Percentiles rank a stretch among this genome's conserved stretches.
Evolutionary conservation across 30 jellyfish, hydroid and myxozoan species (phyloP).

Genomic region (Cassiopea andromeda): DNA sequence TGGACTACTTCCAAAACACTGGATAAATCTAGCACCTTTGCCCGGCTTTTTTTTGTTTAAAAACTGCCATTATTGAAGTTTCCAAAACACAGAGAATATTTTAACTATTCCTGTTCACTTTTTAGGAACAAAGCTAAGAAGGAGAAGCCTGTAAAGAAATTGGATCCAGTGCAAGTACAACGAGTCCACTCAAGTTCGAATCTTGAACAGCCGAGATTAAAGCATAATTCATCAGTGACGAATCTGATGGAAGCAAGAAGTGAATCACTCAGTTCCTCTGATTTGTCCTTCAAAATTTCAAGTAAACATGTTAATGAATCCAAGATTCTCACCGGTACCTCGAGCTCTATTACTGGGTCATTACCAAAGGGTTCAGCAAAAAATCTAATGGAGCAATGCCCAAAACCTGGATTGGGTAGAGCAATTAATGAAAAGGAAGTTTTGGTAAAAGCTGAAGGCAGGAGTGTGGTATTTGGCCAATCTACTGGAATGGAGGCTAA

Average conservation of each 20-base stretch:
- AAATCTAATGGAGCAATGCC: background rate
- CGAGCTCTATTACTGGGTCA: background rate
- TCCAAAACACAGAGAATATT: no score
- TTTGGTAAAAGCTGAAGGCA: background rate
- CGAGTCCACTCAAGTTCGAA: conserved; percentile 1
- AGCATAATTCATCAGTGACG: conserved; percentile 18
- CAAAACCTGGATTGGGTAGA: background rate
- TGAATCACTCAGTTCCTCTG: background rate
- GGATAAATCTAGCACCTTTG: no score
- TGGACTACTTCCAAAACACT: no score
- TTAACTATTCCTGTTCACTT: no score
- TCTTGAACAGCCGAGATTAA: conserved; percentile 12
- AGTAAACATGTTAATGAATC: background rate
- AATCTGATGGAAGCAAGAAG: conserved; percentile 3
- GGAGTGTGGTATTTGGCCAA: conserved; percentile 3
- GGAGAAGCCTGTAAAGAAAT: conserved; percentile 27
- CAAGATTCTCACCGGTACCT: background rate
- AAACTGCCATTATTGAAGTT: no score
- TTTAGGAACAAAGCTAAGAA: conserved; percentile 48
- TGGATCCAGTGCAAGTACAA: conserved; percentile 28
- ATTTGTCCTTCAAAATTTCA: background rate
- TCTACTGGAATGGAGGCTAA: conserved; percentile 17
- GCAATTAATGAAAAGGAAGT: background rate
- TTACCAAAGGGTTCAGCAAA: background rate
- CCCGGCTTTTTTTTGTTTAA: no score